phyloP scores from a whole-genome alignment of 2,797 vertebrate species.

The Netta rufina region DNA sequence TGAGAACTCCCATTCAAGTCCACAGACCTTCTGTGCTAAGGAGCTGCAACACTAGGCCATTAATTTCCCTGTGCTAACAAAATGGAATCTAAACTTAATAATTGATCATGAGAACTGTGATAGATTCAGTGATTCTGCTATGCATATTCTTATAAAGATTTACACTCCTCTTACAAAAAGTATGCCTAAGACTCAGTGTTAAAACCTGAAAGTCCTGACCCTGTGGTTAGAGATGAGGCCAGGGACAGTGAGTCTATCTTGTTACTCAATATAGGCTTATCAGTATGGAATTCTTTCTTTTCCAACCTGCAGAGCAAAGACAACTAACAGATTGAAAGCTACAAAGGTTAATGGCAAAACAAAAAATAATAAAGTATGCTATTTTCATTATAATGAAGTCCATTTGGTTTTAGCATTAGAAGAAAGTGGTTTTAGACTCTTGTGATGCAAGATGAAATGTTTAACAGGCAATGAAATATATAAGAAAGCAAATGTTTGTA shows the following conservation, averaged over 20 bases:
- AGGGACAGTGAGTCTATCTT: background rate
- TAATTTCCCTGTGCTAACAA: background rate
- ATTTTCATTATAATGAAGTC: background rate
- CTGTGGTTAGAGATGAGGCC: background rate
- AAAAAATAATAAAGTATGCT: background rate
- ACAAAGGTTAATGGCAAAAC: background rate
- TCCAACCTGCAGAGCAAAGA: background rate
- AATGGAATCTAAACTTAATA: background rate
- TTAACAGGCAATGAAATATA: background rate
- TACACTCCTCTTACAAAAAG: background rate
- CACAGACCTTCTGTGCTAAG: background rate
- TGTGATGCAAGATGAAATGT: background rate
- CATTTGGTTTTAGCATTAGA: conserved; percentile 3
- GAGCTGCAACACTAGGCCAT: background rate
- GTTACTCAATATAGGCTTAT: background rate
- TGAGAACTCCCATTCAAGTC: background rate
- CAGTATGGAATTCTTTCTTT: background rate
- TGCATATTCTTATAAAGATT: background rate
- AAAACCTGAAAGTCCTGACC: background rate
- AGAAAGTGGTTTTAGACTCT: background rate
- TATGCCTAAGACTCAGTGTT: background rate
- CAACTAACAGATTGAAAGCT: background rate
- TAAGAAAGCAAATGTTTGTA: background rate
- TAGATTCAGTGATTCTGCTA: background rate
- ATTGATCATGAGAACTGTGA: background rate